Evolutionary conservation across 2,797 vertebrate species (phyloP).

Genomic region (Lepilemur ruficaudatus): DNA sequence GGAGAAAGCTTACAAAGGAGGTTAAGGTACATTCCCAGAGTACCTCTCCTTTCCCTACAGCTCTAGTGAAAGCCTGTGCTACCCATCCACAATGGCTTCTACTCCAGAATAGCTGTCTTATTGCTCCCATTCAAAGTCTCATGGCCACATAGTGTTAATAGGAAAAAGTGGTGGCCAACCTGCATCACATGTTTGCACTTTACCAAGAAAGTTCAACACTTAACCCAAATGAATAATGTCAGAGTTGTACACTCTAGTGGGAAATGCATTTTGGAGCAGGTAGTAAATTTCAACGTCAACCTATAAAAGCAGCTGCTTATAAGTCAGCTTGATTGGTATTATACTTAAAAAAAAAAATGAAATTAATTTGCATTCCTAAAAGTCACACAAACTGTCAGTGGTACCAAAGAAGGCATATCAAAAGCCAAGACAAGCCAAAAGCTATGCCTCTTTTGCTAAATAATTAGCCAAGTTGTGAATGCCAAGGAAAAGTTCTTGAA

Average conservation of each 20-base stretch:
- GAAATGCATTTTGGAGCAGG: neutral
- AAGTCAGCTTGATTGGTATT: conserved; percentile 7
- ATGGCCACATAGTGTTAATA: neutral
- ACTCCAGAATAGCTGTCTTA: neutral
- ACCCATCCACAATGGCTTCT: neutral
- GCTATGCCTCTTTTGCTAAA: neutral
- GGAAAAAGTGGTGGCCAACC: neutral
- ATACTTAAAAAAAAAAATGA: neutral
- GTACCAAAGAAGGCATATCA: neutral
- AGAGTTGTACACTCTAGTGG: neutral
- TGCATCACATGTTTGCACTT: neutral
- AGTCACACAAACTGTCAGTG: neutral
- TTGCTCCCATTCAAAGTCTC: neutral
- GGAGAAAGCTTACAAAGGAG: conserved; percentile 1
- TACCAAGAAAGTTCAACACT: neutral
- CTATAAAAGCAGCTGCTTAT: neutral
- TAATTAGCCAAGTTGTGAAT: neutral
- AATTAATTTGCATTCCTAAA: conserved; percentile 13
- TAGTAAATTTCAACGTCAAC: neutral
- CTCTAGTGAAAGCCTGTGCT: neutral
- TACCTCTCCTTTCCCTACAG: neutral
- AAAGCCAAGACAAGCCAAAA: neutral
- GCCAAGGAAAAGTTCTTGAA: neutral
- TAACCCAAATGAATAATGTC: neutral
- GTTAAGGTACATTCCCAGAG: neutral